These are phyloP conservation scores for Dermatemys mawii DNA, from an alignment of 2,113 vertebrate genomes.

Conservation along the genomic window DNA sequence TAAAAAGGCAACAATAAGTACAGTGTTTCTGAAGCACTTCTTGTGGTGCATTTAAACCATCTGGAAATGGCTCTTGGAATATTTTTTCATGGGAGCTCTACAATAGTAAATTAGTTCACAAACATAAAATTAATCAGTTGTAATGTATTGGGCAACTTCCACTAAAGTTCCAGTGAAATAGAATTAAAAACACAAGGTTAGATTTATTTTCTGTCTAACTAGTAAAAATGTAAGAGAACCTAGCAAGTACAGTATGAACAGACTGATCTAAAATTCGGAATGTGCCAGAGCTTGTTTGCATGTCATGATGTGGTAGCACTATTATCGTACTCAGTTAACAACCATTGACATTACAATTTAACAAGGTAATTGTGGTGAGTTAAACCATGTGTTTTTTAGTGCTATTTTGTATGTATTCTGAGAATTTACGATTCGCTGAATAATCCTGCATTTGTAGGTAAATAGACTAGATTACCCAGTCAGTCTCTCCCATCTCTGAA, in stretches of 20 bases:
- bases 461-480: neutral
- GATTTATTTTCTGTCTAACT: slow-evolving; percentile 20
- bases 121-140: slow-evolving; percentile 48
- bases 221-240: neutral
- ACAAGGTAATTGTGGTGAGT: neutral
- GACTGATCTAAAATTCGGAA: neutral
- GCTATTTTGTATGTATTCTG: slow-evolving; percentile 10
- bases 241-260: neutral
- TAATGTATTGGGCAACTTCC: slow-evolving; percentile 39
- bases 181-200: slow-evolving; percentile 43
- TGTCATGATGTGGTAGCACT: neutral
- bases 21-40: neutral
- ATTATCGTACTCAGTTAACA: neutral
- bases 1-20: neutral
- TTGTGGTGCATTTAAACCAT: neutral
- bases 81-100: slow-evolving; percentile 9
- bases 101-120: slow-evolving; percentile 29
- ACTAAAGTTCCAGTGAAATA: slow-evolving; percentile 1
- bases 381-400: neutral
- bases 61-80: slow-evolving; percentile 30
- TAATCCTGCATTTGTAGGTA: neutral
- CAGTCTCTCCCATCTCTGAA: neutral
- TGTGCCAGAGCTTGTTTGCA: neutral
- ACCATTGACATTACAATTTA: neutral
- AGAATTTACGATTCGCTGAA: neutral